phyloP scores from a whole-genome alignment of 1,140 invertebrate species.

The Euglossa dilemma region DNA sequence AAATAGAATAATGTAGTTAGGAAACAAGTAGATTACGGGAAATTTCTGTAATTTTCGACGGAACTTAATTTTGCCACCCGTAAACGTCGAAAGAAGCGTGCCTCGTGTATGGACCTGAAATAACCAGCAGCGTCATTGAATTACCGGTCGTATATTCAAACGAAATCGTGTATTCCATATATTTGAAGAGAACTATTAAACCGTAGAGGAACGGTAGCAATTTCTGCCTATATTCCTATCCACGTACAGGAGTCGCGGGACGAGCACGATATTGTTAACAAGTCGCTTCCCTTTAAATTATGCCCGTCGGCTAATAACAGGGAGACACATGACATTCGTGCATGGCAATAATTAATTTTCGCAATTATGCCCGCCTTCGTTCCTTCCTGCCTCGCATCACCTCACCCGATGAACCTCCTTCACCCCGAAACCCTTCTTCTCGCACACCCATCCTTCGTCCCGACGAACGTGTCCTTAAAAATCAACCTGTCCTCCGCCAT shows the following conservation, averaged over 20 bases:
- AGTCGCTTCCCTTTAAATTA: slow-evolving; percentile 78
- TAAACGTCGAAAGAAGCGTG: too few species aligned
- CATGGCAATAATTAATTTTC: slow-evolving; percentile 81
- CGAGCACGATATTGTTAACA: slow-evolving; percentile 77
- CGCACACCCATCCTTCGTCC: background rate
- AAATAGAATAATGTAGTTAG: too few species aligned
- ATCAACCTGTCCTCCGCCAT: background rate
- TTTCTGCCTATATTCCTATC: background rate
- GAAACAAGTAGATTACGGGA: too few species aligned
- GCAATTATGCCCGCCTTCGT: slow-evolving; percentile 73
- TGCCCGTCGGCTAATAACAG: slow-evolving; percentile 78
- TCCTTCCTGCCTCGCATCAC: slow-evolving; percentile 40
- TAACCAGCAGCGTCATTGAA: background rate
- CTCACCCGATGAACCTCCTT: slow-evolving; percentile 21
- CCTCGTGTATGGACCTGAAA: background rate
- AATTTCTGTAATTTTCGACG: too few species aligned
- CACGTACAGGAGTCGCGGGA: slow-evolving; percentile 49
- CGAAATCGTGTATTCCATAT: too few species aligned
- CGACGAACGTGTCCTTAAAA: background rate
- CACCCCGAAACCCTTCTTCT: background rate
- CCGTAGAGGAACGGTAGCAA: background rate
- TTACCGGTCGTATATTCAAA: background rate
- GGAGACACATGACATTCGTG: slow-evolving; percentile 79
- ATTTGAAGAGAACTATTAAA: background rate
- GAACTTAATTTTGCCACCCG: too few species aligned